Base-by-base conservation (phyloP, 2,888 invertebrate genomes). In the Coleophora flavipennella region DNA sequence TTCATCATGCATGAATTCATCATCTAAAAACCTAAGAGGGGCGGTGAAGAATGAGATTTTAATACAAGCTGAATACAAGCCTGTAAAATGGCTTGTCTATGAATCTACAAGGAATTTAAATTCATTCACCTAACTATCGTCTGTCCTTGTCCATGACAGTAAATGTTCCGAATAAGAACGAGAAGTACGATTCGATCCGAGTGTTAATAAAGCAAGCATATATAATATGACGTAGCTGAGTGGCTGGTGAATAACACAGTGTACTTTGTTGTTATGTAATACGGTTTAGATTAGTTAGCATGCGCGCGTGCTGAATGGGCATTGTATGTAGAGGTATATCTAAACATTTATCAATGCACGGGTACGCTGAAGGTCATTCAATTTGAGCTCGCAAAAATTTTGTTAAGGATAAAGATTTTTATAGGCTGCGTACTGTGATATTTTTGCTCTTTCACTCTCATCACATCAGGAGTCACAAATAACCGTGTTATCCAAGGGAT, bases 341-440 rank as follows among this genome's bases (percentile, higher is more conserved):
- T 74, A 71, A 72, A 69, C 63, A 74, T 72, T 73, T 71, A 78
- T 78, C 77, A 79, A 75, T 78, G 78, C 74, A 76, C 69, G 73
- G 67, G 57, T 73, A 69, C 65, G 62, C 59, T 57, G 71, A 78
- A 79, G 79, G 79, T 74, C 73, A 62, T 43, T 49, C 50, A 51
- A 65, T 63, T 66, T 57, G 60, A 63, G 20, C 20, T 20, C 20
- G 20, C 20, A 6, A 20, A 20, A 20, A 20, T 20, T 20, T 20
- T 4, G 20, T 20, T 20, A 4, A 20, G 20, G 3, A 6, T 6
- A 20, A 20, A 20, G 20, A 20, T 20, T 20, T 20, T 20, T 20
- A 20, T 20, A 20, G 6, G 20, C 20, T 4, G 6, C 20, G 20
- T 20, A 20, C 20, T n/a, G n/a, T n/a, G n/a, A n/a, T n/a, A n/a